Evolutionary conservation across 2,888 invertebrate genomes (phyloP).

Genomic region (Alviniconcha strummeri): DNA sequence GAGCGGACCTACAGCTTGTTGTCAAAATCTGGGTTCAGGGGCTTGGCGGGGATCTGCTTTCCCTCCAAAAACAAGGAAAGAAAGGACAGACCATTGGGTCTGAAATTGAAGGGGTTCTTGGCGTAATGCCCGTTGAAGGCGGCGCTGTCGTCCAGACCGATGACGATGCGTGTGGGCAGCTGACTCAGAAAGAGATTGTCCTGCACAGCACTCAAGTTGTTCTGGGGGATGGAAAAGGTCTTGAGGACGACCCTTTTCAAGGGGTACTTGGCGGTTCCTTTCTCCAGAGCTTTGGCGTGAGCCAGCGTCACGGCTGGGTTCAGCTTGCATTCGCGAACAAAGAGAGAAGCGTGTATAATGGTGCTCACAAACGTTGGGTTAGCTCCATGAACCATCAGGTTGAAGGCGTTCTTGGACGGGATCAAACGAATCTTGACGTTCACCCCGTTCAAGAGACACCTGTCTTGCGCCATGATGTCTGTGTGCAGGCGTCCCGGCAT

Average conservation of each 20-base stretch:
- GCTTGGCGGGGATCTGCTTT: constrained; percentile 18
- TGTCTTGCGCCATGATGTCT: constrained; percentile 26
- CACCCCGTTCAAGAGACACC: constrained; percentile 37
- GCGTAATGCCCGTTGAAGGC: constrained; percentile 32
- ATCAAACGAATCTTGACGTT: constrained; percentile 27
- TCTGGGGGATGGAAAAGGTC: background rate
- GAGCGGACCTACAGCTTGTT: background rate
- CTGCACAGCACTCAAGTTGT: background rate
- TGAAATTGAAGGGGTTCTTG: constrained; percentile 33
- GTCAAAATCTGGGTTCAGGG: constrained; percentile 23
- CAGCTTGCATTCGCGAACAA: constrained; percentile 27
- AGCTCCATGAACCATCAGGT: background rate
- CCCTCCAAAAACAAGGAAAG: constrained; percentile 26
- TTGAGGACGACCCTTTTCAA: constrained; percentile 16
- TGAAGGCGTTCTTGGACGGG: constrained; percentile 13
- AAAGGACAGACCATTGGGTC: background rate
- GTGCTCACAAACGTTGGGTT: background rate
- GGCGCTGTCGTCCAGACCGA: constrained; percentile 8
- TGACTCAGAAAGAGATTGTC: constrained; percentile 24
- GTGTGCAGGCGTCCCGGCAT: constrained; percentile 29
- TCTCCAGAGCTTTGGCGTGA: constrained; percentile 23
- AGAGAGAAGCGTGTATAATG: constrained; percentile 18
- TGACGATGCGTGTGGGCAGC: constrained; percentile 20
- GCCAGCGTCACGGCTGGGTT: constrained; percentile 17
- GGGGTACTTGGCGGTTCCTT: constrained; percentile 30